These are phyloP conservation scores for Sigmodon hispidus DNA, from an alignment of 2,113 vertebrate genomes.

Conservation along the genomic window DNA sequence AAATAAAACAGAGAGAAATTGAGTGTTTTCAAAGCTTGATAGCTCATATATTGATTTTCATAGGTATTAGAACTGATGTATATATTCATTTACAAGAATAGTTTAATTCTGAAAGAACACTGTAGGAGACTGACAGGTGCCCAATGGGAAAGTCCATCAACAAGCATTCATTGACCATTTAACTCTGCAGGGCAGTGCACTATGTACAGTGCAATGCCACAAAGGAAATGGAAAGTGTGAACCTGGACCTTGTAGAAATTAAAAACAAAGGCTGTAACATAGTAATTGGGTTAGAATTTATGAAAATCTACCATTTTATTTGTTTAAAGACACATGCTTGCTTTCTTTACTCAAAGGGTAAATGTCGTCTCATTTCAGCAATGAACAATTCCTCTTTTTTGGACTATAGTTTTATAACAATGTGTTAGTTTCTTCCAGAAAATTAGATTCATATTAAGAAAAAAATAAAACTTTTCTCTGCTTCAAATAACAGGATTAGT, in stretches of 20 bases:
- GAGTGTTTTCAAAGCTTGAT: conserved; percentile 43
- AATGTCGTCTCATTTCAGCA: conserved; percentile 22
- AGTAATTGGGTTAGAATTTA: conserved; percentile 48
- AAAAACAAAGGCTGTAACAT: background rate
- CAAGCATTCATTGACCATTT: conserved; percentile 52
- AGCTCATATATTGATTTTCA: conserved; percentile 52
- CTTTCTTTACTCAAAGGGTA: conserved; percentile 44
- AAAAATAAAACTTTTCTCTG: conserved; percentile 13
- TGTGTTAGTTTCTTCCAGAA: background rate
- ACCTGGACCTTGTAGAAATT: conserved; percentile 9
- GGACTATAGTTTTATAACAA: background rate
- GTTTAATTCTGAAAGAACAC: conserved; percentile 42
- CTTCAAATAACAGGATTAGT: background rate
- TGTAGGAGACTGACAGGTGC: conserved; percentile 47
- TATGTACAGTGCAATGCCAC: conserved; percentile 27
- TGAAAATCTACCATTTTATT: conserved; percentile 21
- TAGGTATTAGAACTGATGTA: conserved; percentile 38
- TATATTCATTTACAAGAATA: background rate
- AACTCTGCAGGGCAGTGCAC: conserved; percentile 41
- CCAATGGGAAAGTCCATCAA: conserved; percentile 39
- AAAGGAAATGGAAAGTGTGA: conserved; percentile 28
- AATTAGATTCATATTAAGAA: background rate
- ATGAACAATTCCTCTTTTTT: background rate
- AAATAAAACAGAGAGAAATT: conserved; percentile 59
- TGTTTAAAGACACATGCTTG: conserved; percentile 8